These are phyloP conservation scores for Noctilio leporinus DNA, from an alignment of 2,113 vertebrate genomes.

Conservation along the genomic window DNA sequence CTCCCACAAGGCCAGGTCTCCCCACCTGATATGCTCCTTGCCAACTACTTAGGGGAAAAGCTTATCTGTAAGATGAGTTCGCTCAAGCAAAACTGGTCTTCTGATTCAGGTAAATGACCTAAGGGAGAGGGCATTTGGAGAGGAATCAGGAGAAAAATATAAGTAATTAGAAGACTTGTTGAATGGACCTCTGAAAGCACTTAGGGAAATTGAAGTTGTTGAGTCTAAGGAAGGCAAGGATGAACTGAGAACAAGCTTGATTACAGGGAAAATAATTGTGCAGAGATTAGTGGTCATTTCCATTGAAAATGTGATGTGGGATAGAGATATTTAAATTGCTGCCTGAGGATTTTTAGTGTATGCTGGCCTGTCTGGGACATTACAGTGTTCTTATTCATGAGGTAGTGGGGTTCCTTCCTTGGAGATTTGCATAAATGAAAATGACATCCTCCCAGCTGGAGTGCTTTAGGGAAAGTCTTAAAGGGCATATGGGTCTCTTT, in stretches of 20 bases:
- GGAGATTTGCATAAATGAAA: slow-evolving; percentile 42
- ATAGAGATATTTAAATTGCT: background rate
- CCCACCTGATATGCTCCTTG: background rate
- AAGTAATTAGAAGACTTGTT: background rate
- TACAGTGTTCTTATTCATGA: background rate
- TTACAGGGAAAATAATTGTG: background rate
- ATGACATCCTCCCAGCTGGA: background rate
- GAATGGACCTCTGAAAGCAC: background rate
- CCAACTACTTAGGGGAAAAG: background rate
- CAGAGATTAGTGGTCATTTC: slow-evolving; percentile 22
- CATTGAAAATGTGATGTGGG: background rate
- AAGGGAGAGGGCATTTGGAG: background rate
- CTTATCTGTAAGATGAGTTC: background rate
- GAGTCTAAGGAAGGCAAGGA: slow-evolving; percentile 25
- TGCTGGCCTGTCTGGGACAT: background rate
- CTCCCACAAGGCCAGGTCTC: background rate
- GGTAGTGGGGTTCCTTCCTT: background rate
- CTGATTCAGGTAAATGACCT: slow-evolving; percentile 10
- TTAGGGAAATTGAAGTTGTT: background rate
- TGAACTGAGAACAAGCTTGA: background rate
- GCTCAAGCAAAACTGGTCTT: background rate
- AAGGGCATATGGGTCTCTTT: background rate
- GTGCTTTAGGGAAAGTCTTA: slow-evolving; percentile 17
- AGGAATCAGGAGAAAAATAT: background rate
- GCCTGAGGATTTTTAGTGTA: background rate